Conservation (phyloP, 2,888 invertebrate genomes). For the Arrhopalites spinosus region DNA sequence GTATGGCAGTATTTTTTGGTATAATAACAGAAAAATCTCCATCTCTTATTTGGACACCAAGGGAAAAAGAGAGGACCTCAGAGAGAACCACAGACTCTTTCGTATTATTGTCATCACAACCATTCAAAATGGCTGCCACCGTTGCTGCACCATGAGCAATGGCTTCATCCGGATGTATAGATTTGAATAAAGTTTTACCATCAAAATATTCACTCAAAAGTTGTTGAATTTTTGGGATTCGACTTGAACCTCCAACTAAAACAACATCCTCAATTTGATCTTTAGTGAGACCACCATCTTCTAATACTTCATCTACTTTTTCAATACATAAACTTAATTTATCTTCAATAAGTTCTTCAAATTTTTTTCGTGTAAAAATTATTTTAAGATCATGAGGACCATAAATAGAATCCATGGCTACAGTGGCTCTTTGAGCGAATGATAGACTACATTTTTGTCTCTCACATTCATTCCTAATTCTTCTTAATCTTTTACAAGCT, state of each 20-base stretch:
- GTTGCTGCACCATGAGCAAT: slow-evolving; percentile 40
- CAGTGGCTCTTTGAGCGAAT: not conserved
- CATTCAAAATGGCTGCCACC: slow-evolving; percentile 37
- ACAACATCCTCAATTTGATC: slow-evolving; percentile 43
- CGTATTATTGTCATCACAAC: not conserved
- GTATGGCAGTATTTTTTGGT: slow-evolving; percentile 33
- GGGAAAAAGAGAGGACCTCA: slow-evolving; percentile 38
- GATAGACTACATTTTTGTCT: slow-evolving; percentile 34
- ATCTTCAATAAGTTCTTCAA: slow-evolving; percentile 39
- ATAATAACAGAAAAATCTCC: slow-evolving; percentile 29
- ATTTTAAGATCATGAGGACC: slow-evolving; percentile 16
- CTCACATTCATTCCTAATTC: slow-evolving; percentile 42
- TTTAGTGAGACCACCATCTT: slow-evolving; percentile 16
- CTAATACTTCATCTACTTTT: slow-evolving; percentile 27
- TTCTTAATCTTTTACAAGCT: slow-evolving; percentile 8
- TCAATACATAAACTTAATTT: slow-evolving; percentile 35
- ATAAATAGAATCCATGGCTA: slow-evolving; percentile 22
- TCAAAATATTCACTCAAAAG: slow-evolving; percentile 33
- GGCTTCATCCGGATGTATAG: slow-evolving; percentile 16
- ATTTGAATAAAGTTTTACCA: slow-evolving; percentile 4
- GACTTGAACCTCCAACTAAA: slow-evolving; percentile 41
- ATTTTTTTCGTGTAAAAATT: slow-evolving; percentile 28
- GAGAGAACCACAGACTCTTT: not conserved
- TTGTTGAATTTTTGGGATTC: slow-evolving; percentile 38
- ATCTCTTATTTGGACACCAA: slow-evolving; percentile 20